These are phyloP conservation scores for Rhinogobius similis DNA, from an alignment of 2,113 vertebrate species.

Conservation along the genomic window DNA sequence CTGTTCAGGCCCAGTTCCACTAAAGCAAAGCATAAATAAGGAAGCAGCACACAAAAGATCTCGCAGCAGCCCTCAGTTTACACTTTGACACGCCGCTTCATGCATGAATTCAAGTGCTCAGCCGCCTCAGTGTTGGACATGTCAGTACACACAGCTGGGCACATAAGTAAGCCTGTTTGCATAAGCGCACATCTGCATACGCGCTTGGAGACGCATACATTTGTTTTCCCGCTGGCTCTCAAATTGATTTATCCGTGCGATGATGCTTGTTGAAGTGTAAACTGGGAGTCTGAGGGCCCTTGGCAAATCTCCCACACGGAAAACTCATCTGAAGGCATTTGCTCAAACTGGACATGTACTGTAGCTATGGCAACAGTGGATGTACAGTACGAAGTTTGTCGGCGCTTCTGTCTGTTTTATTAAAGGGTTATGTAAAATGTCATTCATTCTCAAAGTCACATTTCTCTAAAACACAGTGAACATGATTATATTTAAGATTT, in stretches of 20 bases:
- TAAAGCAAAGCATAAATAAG: constrained; percentile 1
- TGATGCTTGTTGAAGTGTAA: constrained; percentile 58
- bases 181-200: constrained; percentile 18
- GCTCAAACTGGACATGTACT: neutral
- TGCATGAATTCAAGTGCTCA: constrained; percentile 24
- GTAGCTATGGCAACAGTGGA: neutral
- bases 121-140: neutral
- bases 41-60: neutral
- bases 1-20: neutral
- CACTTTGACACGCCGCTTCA: neutral
- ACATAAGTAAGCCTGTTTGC: constrained; percentile 32
- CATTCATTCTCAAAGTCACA: no score
- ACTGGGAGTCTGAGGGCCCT: constrained; percentile 31
- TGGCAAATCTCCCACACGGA: constrained; percentile 17
- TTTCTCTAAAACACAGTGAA: no score
- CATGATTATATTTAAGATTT: no score
- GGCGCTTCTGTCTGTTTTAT: no score
- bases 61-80: constrained; percentile 3
- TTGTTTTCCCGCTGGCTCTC: constrained; percentile 31
- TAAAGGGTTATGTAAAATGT: neutral
- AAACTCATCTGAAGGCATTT: neutral
- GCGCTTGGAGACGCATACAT: constrained; percentile 12
- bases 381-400: neutral
- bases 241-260: constrained; percentile 53
- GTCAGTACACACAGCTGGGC: constrained; percentile 16